These are phyloP conservation scores for Telenomus remus DNA, from an alignment of 1,140 invertebrate genomes.

Conservation along the genomic window DNA sequence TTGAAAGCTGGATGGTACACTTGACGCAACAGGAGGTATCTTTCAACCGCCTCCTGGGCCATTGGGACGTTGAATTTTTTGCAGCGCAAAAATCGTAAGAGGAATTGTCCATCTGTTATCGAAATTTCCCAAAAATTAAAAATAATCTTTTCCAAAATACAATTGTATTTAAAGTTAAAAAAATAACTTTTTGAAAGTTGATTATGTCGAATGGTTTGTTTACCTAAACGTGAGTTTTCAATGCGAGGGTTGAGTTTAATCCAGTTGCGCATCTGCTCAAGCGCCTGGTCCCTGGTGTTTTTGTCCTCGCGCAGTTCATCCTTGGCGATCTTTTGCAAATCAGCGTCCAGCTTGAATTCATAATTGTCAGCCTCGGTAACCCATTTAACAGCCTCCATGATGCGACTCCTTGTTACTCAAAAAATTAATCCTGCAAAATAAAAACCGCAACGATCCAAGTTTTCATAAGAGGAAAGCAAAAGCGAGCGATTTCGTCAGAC, in stretches of 20 bases:
- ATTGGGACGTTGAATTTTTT: conserved; percentile 90
- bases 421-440: conserved; percentile 26
- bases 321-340: conserved; percentile 80
- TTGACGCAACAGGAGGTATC: conserved; percentile 87
- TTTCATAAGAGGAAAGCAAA: background rate
- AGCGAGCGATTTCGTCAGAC: background rate
- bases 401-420: background rate
- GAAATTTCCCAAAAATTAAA: too few relatives aligned
- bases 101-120: conserved; percentile 82
- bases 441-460: background rate
- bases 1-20: conserved; percentile 82
- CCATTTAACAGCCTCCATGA: conserved; percentile 68
- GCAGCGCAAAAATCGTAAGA: conserved; percentile 86
- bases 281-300: conserved; percentile 79
- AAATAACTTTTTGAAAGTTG: too few relatives aligned
- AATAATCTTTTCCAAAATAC: too few relatives aligned
- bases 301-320: conserved; percentile 83
- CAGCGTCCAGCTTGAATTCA: conserved; percentile 76
- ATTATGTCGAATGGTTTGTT: too few relatives aligned
- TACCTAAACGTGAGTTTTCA: conserved; percentile 82
- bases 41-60: conserved; percentile 86
- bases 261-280: conserved; percentile 82
- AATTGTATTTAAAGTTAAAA: too few relatives aligned
- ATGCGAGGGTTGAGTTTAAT: conserved; percentile 84
- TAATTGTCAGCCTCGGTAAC: conserved; percentile 79